Conservation (phyloP, 1,140 invertebrate species). For the Maconellicoccus hirsutus region DNA sequence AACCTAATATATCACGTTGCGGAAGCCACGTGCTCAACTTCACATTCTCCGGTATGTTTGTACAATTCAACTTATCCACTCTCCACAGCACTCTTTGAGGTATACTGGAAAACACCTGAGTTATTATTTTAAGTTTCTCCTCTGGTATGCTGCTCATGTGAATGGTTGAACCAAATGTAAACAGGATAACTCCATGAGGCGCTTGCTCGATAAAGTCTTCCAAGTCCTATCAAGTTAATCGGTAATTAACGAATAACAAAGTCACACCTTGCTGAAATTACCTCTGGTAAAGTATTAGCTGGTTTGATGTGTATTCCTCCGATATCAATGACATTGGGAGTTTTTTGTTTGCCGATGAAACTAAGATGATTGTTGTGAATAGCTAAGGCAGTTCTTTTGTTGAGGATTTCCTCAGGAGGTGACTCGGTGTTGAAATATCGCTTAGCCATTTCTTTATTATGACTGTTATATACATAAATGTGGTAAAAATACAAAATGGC, state of each 20-base stretch:
- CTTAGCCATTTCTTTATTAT: too few species aligned
- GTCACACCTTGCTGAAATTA: too few species aligned
- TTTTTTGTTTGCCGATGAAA: slow-evolving; percentile 37
- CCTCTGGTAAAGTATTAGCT: too few species aligned
- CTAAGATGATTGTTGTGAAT: slow-evolving; percentile 44
- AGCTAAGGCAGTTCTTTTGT: slow-evolving; percentile 34
- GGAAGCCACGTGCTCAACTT: slow-evolving; percentile 49
- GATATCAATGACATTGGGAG: too few species aligned
- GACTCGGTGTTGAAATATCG: too few species aligned
- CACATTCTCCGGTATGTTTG: slow-evolving; percentile 37
- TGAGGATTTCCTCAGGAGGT: too few species aligned
- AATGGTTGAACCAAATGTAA: slow-evolving; percentile 46
- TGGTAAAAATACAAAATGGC: too few species aligned
- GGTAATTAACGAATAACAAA: too few species aligned
- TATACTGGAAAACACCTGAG: slow-evolving; percentile 31
- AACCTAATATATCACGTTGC: slow-evolving; percentile 46
- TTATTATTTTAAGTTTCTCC: slow-evolving; percentile 19
- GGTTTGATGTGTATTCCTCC: too few species aligned
- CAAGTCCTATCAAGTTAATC: slow-evolving; percentile 43
- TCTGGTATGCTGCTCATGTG: not conserved
- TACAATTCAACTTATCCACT: slow-evolving; percentile 40
- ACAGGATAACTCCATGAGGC: slow-evolving; percentile 48
- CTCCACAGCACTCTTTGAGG: slow-evolving; percentile 54
- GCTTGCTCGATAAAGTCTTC: slow-evolving; percentile 44
- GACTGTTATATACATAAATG: too few species aligned